Evolutionary conservation across 2,888 invertebrate species (phyloP).

Genomic region (Rapana venosa): DNA sequence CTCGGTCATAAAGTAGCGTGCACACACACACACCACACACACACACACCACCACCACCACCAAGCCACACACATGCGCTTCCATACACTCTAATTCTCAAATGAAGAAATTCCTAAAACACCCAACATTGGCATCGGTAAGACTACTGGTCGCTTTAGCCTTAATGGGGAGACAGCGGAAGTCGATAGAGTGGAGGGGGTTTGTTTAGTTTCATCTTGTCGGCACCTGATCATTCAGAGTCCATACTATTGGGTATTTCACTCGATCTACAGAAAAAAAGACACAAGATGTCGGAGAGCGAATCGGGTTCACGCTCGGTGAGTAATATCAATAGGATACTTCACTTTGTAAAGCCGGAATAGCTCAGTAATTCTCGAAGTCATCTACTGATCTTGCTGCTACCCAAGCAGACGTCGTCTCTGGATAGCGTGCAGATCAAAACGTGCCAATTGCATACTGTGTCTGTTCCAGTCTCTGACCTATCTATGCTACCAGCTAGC

Average conservation of each 20-base stretch:
- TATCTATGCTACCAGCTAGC: too few species aligned
- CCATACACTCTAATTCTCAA: not conserved
- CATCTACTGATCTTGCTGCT: too few species aligned
- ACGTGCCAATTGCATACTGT: too few species aligned
- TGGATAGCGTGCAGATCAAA: too few species aligned
- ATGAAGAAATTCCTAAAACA: not conserved
- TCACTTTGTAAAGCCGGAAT: too few species aligned
- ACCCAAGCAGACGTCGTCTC: too few species aligned
- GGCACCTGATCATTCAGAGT: not conserved
- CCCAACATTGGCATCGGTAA: not conserved
- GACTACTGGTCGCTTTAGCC: constrained; percentile 23
- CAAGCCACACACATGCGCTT: not conserved
- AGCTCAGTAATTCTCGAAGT: too few species aligned
- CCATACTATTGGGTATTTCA: not conserved
- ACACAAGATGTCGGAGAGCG: constrained; percentile 35
- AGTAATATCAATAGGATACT: constrained; percentile 13
- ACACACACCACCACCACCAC: not conserved
- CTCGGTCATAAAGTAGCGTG: too few species aligned
- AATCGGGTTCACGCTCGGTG: constrained; percentile 40
- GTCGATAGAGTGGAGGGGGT: not conserved
- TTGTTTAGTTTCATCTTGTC: not conserved
- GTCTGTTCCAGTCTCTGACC: too few species aligned
- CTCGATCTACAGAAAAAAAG: not conserved
- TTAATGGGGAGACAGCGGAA: not conserved
- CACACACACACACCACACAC: not conserved